Evolutionary conservation across 2,888 invertebrate species (phyloP), one percentile per base, ranked within the genome.

Genomic region (Liodrosophila aerea): DNA sequence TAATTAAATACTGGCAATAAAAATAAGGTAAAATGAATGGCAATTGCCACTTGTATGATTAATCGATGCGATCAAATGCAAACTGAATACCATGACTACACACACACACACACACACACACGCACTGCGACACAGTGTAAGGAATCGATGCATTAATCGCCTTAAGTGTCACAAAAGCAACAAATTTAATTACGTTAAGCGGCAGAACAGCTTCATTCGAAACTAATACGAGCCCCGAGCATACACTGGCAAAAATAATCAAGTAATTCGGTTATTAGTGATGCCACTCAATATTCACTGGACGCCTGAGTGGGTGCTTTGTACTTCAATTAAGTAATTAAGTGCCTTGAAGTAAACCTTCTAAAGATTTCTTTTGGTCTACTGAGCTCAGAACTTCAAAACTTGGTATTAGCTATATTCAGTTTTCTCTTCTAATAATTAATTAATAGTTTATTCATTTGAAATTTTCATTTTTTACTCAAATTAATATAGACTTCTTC

Each of bases 101-200:
- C 34, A 12, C 12, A 34, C 12, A 34, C 5, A 34, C 12, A 34
- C 9, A 34, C 2, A 34, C n/a, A 4, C 13, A 12, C 13, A 34
- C n/a, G 7, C 30, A 30, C n/a, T 27, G 13, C 7, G n/a, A 22
- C 22, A 22, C 22, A 22, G 5, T 22, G 37, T 16, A 11, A 15
- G 39, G 46, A 56, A 67, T 63, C 73, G 68, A 56, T 59, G 53
- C 68, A 39, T 49, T 71, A 73, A 73, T 71, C 71, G 73, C 64
- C 73, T 71, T 61, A 73, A 73, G 69, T 73, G 71, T 71, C 69
- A 54, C 71, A 71, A 60, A 57, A 71, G 70, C 64, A 68, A 63
- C 69, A 64, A 73, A 71, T 71, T 71, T 68, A 71, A 71, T 71
- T 71, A 71, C 69, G 69, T 39, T 69, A 71, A 71, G 54, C 68